Conservation (phyloP, 2,888 invertebrate species). For the Morpho helenor region DNA sequence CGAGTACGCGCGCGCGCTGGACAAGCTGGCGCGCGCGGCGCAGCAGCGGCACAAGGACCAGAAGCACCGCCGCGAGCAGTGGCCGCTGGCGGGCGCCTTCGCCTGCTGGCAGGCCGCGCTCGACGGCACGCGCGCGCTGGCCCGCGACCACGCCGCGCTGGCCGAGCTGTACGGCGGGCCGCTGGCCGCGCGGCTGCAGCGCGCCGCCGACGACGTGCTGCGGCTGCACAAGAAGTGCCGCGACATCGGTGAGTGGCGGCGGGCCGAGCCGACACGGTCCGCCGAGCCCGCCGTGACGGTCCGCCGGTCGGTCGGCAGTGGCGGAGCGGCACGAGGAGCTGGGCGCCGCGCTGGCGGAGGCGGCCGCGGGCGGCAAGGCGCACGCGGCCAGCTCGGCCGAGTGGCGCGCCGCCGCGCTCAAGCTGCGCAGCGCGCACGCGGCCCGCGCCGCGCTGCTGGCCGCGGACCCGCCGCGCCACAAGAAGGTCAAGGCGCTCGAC, state of each 20-base stretch:
- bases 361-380: constrained; percentile 96
- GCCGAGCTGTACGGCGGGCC: constrained; percentile 94
- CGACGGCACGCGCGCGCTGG: constrained; percentile 90
- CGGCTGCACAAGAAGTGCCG: constrained; percentile 61
- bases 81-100: constrained; percentile 93
- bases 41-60: constrained; percentile 70
- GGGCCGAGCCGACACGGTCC: constrained; percentile 84
- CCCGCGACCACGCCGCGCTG: constrained; percentile 93
- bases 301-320: constrained; percentile 28
- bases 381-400: constrained; percentile 95
- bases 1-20: constrained; percentile 95
- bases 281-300: constrained; percentile 92
- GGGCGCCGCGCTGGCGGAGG: constrained; percentile 92
- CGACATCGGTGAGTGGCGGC: constrained; percentile 38
- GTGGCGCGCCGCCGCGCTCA: constrained; percentile 91
- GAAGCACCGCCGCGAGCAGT: constrained; percentile 94
- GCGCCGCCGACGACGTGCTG: constrained; percentile 82
- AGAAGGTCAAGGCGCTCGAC: constrained; percentile 92
- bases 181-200: constrained; percentile 89
- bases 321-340: constrained; percentile 95
- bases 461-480: constrained; percentile 86
- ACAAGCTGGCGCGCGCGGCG: constrained; percentile 91
- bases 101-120: constrained; percentile 96
- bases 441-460: constrained; percentile 87
- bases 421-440: constrained; percentile 89